Base-by-base conservation (phyloP, 2,113 vertebrate genomes). In the Mellivora capensis region DNA sequence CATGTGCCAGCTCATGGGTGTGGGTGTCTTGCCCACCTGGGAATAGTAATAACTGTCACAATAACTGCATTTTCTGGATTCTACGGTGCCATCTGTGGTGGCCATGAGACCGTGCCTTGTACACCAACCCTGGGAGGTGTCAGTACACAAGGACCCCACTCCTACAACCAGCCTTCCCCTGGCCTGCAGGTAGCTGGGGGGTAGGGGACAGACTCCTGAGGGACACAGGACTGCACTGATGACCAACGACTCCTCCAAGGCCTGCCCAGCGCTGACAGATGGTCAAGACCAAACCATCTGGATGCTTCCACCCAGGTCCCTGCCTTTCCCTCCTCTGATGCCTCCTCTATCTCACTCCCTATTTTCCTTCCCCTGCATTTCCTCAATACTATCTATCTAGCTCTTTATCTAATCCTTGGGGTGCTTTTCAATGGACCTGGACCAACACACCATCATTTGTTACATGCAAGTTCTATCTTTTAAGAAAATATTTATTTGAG, bases 381-480 rank as follows among this genome's bases (percentile, higher is more conserved):
- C 17, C 57, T 6, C 20, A 11, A 34, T 25, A 7, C n/a, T 34
- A 49, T 27, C 54, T n/a, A 39, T 8, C 31, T 31, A 11, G 29
- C 27, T 62, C 5, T 62, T 29, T 6, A 29, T 62, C 61, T 72
- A 59, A 74, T 49, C 17, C 85, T 52, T 21, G 12, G 7, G 42
- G 59, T 23, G 13, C 62, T 61, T 77, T 61, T n/a, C 10, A 27
- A 47, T 20, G 4, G 39, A 71, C 61, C 49, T 57, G 31, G 86
- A 8, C 5, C 31, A 61, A 13, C 11, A 84, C 52, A 77, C 15
- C 49, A 39, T 80, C 25, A 1, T n/a, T 74, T 52, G 71, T 39
- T 25, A 61, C 25, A 18, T 5, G 11, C 0, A 0, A 2, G 42
- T 18, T 12, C 0, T 18, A 15, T 27, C 31, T 34, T 31, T 67